phyloP scores from a whole-genome alignment of 2,113 vertebrate genomes.

The Maccullochella peelii region DNA sequence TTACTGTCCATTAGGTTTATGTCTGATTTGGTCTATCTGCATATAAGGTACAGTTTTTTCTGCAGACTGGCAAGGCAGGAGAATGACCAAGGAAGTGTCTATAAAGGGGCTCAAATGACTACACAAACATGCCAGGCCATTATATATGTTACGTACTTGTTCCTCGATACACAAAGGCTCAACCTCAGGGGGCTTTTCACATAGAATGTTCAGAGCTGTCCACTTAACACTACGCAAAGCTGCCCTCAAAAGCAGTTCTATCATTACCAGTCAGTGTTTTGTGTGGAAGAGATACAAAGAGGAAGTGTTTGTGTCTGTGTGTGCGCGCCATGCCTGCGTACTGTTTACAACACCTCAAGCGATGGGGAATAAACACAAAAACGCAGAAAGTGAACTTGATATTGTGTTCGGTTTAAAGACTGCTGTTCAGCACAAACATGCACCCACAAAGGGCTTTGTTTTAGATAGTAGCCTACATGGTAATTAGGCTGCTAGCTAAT shows the following conservation, averaged over 20 bases:
- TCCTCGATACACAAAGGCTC: background rate
- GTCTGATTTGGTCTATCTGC: background rate
- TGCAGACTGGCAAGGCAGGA: background rate
- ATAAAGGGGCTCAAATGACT: background rate
- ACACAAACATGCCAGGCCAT: constrained; percentile 4
- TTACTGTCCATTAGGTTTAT: background rate
- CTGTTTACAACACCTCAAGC: constrained; percentile 23
- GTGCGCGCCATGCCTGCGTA: background rate
- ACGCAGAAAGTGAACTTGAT: constrained; percentile 17
- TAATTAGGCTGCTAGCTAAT: constrained; percentile 60
- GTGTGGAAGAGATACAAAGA: constrained; percentile 3
- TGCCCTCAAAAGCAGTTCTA: constrained; percentile 1
- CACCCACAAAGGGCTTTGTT: constrained; percentile 50
- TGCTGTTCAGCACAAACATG: constrained; percentile 24
- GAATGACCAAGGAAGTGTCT: background rate
- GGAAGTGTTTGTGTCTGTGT: background rate
- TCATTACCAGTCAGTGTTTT: constrained; percentile 6
- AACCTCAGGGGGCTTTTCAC: constrained; percentile 20
- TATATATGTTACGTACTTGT: background rate
- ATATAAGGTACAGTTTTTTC: background rate
- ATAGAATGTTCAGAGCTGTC: constrained; percentile 13
- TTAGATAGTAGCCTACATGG: constrained; percentile 28
- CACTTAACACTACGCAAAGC: constrained; percentile 1
- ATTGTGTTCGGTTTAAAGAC: constrained; percentile 18
- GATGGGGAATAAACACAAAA: background rate